These are phyloP conservation scores for Emys orbicularis DNA, from an alignment of 2,797 vertebrate genomes.

Conservation along the genomic window DNA sequence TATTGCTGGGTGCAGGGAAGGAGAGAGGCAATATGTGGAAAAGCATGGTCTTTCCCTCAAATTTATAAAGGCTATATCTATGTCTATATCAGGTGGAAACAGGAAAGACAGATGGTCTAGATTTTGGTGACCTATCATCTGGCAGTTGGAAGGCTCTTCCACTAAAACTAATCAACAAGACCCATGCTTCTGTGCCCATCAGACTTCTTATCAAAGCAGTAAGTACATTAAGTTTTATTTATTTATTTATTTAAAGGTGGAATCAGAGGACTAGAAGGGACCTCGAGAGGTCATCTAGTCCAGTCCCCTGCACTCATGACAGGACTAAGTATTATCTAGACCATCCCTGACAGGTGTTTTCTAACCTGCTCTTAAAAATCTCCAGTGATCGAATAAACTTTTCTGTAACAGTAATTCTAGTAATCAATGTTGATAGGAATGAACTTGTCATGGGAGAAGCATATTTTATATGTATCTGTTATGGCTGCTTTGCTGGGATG, in stretches of 20 bases:
- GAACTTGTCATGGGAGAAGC: background rate
- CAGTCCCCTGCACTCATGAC: too few species aligned
- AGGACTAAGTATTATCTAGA: too few species aligned
- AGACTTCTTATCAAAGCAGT: slow-evolving; percentile 95
- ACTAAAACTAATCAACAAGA: slow-evolving; percentile 91
- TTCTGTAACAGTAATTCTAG: background rate
- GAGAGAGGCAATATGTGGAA: background rate
- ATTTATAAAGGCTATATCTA: slow-evolving; percentile 24
- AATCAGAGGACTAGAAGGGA: too few species aligned
- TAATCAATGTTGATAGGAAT: background rate
- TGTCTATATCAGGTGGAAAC: slow-evolving; percentile 86
- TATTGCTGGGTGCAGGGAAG: accelerated
- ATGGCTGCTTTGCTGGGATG: background rate
- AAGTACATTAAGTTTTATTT: slow-evolving; percentile 77
- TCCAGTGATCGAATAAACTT: background rate
- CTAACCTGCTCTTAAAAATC: too few species aligned
- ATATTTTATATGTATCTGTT: background rate
- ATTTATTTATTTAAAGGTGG: background rate
- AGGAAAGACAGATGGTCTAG: slow-evolving; percentile 84
- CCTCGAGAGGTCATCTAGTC: too few species aligned
- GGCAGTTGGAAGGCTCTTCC: slow-evolving; percentile 91
- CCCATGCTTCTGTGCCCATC: slow-evolving; percentile 90
- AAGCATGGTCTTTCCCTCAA: background rate
- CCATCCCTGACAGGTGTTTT: too few species aligned
- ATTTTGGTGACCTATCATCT: slow-evolving; percentile 92